phyloP scores from a whole-genome alignment of 2,888 invertebrate genomes.

The Epicampocera succincta region DNA sequence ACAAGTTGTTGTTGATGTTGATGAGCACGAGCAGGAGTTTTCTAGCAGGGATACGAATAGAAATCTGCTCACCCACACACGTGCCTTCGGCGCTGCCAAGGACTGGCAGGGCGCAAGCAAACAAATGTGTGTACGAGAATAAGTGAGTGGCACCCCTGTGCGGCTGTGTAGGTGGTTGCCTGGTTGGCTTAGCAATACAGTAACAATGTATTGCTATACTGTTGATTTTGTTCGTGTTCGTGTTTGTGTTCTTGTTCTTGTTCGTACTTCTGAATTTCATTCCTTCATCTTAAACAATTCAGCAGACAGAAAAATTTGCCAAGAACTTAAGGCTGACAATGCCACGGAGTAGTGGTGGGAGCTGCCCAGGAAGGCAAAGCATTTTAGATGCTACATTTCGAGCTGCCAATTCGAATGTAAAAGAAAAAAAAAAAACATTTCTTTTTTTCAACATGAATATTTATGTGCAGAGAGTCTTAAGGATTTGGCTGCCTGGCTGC shows the following conservation, averaged over 20 bases:
- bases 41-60: slow-evolving; percentile 26
- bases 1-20: slow-evolving; percentile 68
- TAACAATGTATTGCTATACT: slow-evolving; percentile 38
- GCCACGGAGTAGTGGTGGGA: slow-evolving; percentile 1
- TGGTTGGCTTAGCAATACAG: slow-evolving; percentile 57
- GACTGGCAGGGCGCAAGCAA: slow-evolving; percentile 10
- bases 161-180: neutral
- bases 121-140: neutral
- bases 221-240: neutral
- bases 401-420: slow-evolving; percentile 60
- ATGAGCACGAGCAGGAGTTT: slow-evolving; percentile 61
- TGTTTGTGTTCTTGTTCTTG: slow-evolving; percentile 13
- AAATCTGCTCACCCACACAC: slow-evolving; percentile 1
- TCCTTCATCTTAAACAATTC: slow-evolving; percentile 56
- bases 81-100: slow-evolving; percentile 28
- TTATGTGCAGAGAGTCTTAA: slow-evolving; percentile 6
- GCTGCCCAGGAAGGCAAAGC: neutral
- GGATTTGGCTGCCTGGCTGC: slow-evolving; percentile 29
- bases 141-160: neutral
- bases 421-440: neutral
- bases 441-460: slow-evolving; percentile 11
- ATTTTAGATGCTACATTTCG: slow-evolving; percentile 41
- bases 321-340: slow-evolving; percentile 54
- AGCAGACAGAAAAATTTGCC: slow-evolving; percentile 64
- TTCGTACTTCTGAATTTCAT: slow-evolving; percentile 12